A percentile compares a stretch with the other conserved stretches of the same genome.
phyloP scores from a whole-genome alignment of 2,113 vertebrate genomes.

The Atrichornis clamosus region DNA sequence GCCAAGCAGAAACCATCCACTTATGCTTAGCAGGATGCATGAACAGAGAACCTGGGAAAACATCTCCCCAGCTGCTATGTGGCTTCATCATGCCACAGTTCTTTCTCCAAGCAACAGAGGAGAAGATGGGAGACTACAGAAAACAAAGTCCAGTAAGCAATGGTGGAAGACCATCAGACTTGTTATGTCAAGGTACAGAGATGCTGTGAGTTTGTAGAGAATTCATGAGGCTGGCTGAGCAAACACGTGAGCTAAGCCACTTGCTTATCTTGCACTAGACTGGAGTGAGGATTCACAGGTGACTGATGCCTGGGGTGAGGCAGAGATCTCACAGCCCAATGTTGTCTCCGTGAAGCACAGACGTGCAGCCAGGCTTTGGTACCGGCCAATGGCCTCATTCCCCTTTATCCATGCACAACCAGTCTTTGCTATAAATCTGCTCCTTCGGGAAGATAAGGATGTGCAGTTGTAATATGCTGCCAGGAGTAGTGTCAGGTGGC shows the following conservation, averaged over 20 bases:
- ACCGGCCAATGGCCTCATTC: neutral
- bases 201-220: neutral
- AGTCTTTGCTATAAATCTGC: neutral
- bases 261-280: neutral
- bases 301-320: neutral
- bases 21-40: neutral
- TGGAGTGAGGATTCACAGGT: neutral
- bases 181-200: neutral
- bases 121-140: neutral
- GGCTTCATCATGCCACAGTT: neutral
- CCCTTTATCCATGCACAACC: neutral
- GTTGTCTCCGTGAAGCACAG: neutral
- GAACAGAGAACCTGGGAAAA: neutral
- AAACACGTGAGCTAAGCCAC: neutral
- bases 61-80: neutral
- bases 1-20: neutral
- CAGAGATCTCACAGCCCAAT: neutral
- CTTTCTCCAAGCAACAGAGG: neutral
- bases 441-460: neutral
- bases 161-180: neutral
- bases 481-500: neutral
- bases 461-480: neutral
- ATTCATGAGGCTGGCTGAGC: neutral
- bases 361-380: rapidly evolving
- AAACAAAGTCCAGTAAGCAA: neutral